Base-by-base conservation (phyloP, 2,888 invertebrate species). In the Drosophila macrothrix region DNA sequence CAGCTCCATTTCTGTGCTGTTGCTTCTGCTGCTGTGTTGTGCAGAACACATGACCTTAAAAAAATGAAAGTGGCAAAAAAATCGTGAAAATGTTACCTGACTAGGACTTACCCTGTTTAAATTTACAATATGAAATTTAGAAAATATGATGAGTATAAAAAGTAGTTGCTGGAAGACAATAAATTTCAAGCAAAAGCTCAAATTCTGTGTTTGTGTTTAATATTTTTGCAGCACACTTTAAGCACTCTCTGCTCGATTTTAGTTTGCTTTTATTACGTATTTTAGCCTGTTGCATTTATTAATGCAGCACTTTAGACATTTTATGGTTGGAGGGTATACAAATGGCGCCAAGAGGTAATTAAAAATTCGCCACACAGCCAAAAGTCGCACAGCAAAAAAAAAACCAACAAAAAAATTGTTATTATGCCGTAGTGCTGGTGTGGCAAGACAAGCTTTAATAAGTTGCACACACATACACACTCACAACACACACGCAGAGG, bases 381-480 rank as follows among this genome's bases (percentile, higher is more conserved):
- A 76, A 78, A 73, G 78, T 68, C 67, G 64, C 66, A 63, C 33
- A n/a, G 10, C 16, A 53, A 53, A 33, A 53, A 31, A 53, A 53
- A 68, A 0, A 35, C 0, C 62, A 67, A 63, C 50, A 49, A 49
- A 35, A 67, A 73, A 67, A 62, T 78, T 75, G 70, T 83, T 83
- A 77, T 76, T 73, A 73, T 76, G 76, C 65, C 61, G 58, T 75
- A 64, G 75, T 71, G 70, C 63, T 80, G 73, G 56, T 80, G 50
- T 83, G 77, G 77, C 67, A 76, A 73, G 70, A 80, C 75, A 70
- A 74, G 73, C 83, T 76, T 68, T 80, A 76, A 84, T 84, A 76
- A 86, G 74, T 75, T 70, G 35, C 59, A 63, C 58, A 53, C 53
- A 67, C 61, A 72, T 61, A 66, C 19, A 55, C 61, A 67, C 35